phyloP scores from a whole-genome alignment of 1,140 invertebrate genomes.

The Papilio machaon region DNA sequence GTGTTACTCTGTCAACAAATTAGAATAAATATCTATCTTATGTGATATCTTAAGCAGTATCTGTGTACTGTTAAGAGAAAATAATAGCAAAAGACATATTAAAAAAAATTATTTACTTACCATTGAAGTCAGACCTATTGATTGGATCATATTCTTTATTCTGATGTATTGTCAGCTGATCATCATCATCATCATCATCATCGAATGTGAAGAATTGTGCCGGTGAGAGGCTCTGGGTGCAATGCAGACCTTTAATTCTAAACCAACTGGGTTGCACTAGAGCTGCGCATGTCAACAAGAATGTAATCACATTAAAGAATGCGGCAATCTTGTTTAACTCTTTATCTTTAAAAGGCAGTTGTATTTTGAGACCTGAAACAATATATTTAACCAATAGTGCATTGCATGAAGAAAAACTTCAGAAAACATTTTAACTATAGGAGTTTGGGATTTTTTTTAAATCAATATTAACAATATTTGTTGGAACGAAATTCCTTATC shows the following conservation, averaged over 20 bases:
- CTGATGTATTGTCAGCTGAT: constrained; percentile 59
- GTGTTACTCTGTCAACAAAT: too few relatives aligned
- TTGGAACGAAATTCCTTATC: too few relatives aligned
- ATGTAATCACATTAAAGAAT: constrained; percentile 80
- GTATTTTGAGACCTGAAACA: constrained; percentile 70
- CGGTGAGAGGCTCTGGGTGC: constrained; percentile 78
- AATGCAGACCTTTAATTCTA: constrained; percentile 77
- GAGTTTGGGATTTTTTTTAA: too few relatives aligned
- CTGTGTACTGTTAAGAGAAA: too few relatives aligned
- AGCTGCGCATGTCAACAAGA: constrained; percentile 80
- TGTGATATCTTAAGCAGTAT: background rate
- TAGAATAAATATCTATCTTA: too few relatives aligned
- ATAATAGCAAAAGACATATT: background rate
- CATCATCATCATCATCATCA: constrained; percentile 65
- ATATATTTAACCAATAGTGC: constrained; percentile 17
- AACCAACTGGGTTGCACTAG: constrained; percentile 82
- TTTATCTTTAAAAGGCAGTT: constrained; percentile 73
- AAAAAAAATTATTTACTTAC: constrained; percentile 49
- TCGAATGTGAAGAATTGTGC: constrained; percentile 80
- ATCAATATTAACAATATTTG: too few relatives aligned
- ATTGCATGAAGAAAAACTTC: background rate
- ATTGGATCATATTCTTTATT: constrained; percentile 58
- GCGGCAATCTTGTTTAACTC: constrained; percentile 82
- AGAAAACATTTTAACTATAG: too few relatives aligned
- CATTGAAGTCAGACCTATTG: constrained; percentile 59